Evolutionary conservation across 2,888 invertebrate genomes (phyloP).

Genomic region (Reticulitermes lucifugus): DNA sequence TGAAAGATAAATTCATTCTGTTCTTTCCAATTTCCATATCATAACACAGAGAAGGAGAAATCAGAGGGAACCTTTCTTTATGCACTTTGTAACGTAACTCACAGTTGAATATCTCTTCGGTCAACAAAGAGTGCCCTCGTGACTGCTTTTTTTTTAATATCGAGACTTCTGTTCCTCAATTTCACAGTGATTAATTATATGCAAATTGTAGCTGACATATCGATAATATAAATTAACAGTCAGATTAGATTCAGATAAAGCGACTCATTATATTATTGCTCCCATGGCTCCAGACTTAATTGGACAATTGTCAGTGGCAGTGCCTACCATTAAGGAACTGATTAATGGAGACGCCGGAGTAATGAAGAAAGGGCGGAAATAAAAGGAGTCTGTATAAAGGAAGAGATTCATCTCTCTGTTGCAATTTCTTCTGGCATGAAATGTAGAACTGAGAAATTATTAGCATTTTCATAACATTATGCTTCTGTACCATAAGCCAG

Average conservation of each 20-base stretch:
- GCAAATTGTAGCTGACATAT: slow-evolving; percentile 6
- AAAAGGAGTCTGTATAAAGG: not conserved
- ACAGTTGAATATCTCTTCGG: not conserved
- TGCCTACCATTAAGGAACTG: slow-evolving; percentile 36
- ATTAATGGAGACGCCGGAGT: slow-evolving; percentile 42
- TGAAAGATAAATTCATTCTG: not conserved
- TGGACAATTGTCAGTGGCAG: slow-evolving; percentile 48
- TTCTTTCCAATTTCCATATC: not conserved
- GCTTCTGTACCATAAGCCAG: no score
- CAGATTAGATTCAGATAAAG: slow-evolving; percentile 21
- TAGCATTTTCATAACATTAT: not conserved
- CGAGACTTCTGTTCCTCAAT: not conserved
- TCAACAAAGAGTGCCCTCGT: not conserved
- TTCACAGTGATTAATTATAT: not conserved
- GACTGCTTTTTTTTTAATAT: not conserved
- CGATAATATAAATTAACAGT: slow-evolving; percentile 12
- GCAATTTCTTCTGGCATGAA: not conserved
- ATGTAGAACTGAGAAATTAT: not conserved
- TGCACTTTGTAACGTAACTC: not conserved
- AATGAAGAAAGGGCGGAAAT: slow-evolving; percentile 46
- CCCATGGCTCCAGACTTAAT: slow-evolving; percentile 35
- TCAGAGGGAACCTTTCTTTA: not conserved
- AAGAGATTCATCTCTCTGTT: not conserved
- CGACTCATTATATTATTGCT: not conserved
- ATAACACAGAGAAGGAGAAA: not conserved